Evolutionary conservation across 2,888 invertebrate species (phyloP).

Genomic region (Notodonta dromedarius): DNA sequence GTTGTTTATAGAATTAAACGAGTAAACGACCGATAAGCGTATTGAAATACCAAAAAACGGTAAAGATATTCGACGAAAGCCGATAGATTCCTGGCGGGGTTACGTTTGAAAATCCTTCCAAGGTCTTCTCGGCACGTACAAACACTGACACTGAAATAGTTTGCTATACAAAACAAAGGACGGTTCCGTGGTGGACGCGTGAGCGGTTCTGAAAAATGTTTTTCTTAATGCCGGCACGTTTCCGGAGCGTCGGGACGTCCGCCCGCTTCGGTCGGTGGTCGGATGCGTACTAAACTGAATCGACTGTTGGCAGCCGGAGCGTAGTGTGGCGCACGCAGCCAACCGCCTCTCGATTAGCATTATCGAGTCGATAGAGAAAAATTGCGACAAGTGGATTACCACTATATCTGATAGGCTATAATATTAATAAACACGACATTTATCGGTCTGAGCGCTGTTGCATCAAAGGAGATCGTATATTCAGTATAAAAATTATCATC

Average conservation of each 20-base stretch:
- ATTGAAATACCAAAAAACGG: conserved; percentile 22
- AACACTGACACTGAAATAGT: conserved; percentile 47
- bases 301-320: conserved; percentile 46
- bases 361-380: conserved; percentile 64
- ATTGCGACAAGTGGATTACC: conserved; percentile 40
- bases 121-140: conserved; percentile 35
- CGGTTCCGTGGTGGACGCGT: conserved; percentile 66
- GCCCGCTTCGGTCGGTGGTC: conserved; percentile 47
- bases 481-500: not conserved
- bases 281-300: conserved; percentile 73
- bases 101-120: conserved; percentile 40
- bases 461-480: not conserved
- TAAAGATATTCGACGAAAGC: conserved; percentile 39
- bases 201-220: conserved; percentile 50
- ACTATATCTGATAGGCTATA: conserved; percentile 17
- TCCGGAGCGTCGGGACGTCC: conserved; percentile 50
- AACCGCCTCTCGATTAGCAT: conserved; percentile 55
- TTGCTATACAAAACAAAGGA: conserved; percentile 61
- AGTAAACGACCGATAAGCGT: conserved; percentile 38
- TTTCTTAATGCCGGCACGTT: conserved; percentile 57
- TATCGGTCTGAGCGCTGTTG: conserved; percentile 10
- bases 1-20: conserved; percentile 13
- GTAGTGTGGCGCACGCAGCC: conserved; percentile 76
- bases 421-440: conserved; percentile 16
- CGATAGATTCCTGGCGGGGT: conserved; percentile 31